Percentiles rank a stretch among this genome's conserved stretches.
Evolutionary conservation across 2,113 vertebrate genomes (phyloP).

Genomic region (Macrotus californicus): DNA sequence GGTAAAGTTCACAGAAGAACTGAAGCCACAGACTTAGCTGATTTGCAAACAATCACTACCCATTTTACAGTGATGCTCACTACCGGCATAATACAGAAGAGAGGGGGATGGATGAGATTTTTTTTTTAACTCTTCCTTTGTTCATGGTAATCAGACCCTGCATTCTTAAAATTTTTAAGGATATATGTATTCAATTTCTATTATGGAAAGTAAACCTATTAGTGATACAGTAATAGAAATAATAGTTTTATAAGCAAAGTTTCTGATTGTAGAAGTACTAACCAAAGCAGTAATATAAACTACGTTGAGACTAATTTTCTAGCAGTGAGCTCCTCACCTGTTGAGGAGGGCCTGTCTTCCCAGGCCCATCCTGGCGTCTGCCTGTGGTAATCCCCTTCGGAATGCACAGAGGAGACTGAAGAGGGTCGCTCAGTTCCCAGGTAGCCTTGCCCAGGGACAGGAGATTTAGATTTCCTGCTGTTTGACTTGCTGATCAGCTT

Average conservation of each 20-base stretch:
- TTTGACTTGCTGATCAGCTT: constrained; percentile 90
- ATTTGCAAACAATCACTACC: background rate
- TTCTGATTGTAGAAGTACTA: background rate
- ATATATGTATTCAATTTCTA: background rate
- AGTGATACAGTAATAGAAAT: background rate
- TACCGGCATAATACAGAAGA: background rate
- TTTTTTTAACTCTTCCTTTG: background rate
- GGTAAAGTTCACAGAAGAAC: background rate
- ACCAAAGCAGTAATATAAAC: background rate
- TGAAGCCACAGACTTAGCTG: background rate
- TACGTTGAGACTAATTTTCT: background rate
- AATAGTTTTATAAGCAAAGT: background rate
- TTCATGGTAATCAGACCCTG: background rate
- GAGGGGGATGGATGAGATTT: background rate
- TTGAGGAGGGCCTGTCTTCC: constrained; percentile 95
- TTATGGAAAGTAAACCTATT: background rate
- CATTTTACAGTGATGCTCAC: too few relatives aligned
- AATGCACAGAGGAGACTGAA: constrained; percentile 97
- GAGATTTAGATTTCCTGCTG: constrained; percentile 94
- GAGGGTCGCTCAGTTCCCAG: constrained; percentile 90
- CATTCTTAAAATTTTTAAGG: background rate
- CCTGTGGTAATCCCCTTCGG: constrained; percentile 96
- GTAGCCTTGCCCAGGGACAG: constrained; percentile 92
- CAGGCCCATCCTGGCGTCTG: constrained; percentile 95
- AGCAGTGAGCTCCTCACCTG: constrained; percentile 81